Evolutionary conservation across 2,797 vertebrate genomes (phyloP), one percentile per base, ranked within the genome.

Genomic region (Melopsittacus undulatus): DNA sequence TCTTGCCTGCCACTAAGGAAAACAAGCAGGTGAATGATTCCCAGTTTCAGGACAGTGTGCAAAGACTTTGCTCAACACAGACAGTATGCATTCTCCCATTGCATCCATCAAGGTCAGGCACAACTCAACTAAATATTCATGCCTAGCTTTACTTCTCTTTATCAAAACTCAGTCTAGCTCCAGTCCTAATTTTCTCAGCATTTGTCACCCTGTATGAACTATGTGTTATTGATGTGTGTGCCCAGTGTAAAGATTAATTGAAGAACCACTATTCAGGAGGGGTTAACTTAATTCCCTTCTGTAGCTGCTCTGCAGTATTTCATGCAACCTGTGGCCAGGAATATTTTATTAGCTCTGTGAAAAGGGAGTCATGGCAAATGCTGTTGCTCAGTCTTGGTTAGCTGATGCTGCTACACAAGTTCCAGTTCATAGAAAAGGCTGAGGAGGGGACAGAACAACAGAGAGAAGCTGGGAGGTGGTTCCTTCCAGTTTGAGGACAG

Each of bases 301-400:
- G 73, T 73, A 92, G 84, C 83, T 70, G 38, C 42, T 54, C 56
- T 59, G 83, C 78, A 94, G 51, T 89, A 95, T 89, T 95, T 94
- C 74, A 85, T 36, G 54, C 30, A 73, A 66, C 54, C 80, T 42
- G 23, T 79, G 84, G 75, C 57, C 72, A 76, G 72, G 87, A 95
- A 74, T 93, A 79, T 78, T 76, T 92, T 45, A 83, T 82, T 64
- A 87, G 26, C n/a, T 79, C 38, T 8, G 4, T 13, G 7, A 59
- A 83, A 61, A 24, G 57, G 24, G 40, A 63, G 38, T 46, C 52
- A 45, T 12, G 8, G 32, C 51, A 80, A 77, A 20, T 32, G 43
- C 49, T 88, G 48, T 5, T 69, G 62, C 70, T 90, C 73, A 92
- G 76, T 57, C 46, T 75, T 75, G 21, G 52, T 40, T 43, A 36